Evolutionary conservation across 2,888 invertebrate species (phyloP).

Genomic region (Spilosoma lubricipeda): DNA sequence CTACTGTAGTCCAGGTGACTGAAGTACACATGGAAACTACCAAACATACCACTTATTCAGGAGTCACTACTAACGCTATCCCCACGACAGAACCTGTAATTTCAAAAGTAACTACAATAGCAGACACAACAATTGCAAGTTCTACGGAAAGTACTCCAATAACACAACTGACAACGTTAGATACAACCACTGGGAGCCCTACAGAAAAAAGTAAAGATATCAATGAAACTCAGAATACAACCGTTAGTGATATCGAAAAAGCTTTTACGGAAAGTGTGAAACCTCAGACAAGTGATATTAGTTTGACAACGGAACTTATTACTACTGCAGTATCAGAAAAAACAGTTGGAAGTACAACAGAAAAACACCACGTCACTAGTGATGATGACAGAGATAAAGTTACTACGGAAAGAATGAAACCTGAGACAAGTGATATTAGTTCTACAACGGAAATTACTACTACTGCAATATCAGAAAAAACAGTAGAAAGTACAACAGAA

Average conservation of each 20-base stretch:
- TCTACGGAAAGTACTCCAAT: background rate
- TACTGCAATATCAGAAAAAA: background rate
- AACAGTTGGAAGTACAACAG: background rate
- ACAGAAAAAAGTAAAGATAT: background rate
- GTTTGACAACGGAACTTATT: background rate
- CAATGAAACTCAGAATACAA: background rate
- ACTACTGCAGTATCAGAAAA: background rate
- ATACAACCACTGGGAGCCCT: background rate
- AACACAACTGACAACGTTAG: background rate
- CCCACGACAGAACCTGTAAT: background rate
- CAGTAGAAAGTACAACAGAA: background rate
- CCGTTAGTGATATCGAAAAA: constrained; percentile 45
- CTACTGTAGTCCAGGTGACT: background rate
- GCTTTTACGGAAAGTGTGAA: background rate
- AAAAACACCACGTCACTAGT: background rate
- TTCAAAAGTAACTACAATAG: background rate
- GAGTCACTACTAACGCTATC: background rate
- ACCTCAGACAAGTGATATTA: background rate
- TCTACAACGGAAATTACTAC: background rate
- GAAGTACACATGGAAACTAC: background rate
- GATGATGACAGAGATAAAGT: constrained; percentile 23
- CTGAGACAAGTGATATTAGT: background rate
- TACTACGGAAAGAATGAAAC: background rate
- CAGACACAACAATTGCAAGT: background rate
- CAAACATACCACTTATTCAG: background rate